Percentiles rank a stretch among this genome's conserved stretches.
Conservation (phyloP, 2,797 vertebrate genomes). For the Sus cebifrons region DNA sequence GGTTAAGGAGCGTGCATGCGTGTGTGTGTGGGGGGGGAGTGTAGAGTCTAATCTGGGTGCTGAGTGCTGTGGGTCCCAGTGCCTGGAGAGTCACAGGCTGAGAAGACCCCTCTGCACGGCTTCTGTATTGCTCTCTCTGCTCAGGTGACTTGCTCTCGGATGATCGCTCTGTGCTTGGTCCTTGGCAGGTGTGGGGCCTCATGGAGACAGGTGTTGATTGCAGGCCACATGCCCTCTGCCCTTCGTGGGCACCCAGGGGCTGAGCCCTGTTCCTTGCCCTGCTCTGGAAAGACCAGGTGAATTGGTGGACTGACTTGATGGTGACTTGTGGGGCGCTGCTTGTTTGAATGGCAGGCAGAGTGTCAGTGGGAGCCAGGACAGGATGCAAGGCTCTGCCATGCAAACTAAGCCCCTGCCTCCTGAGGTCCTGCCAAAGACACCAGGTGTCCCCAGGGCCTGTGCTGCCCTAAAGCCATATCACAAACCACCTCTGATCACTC, state of each 20-base stretch:
- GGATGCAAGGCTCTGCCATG: too few species aligned
- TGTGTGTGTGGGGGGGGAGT: too few species aligned
- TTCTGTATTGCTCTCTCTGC: not conserved
- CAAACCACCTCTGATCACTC: not conserved
- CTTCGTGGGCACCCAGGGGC: not conserved
- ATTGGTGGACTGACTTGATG: not conserved
- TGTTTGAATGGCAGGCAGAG: not conserved
- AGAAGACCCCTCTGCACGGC: not conserved
- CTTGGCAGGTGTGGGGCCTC: not conserved
- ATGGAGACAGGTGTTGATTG: too few species aligned
- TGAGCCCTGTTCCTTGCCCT: not conserved
- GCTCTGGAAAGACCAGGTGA: not conserved
- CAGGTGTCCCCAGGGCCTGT: not conserved
- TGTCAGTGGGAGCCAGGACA: not conserved
- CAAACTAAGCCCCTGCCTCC: not conserved
- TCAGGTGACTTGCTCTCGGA: not conserved
- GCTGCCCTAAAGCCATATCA: not conserved
- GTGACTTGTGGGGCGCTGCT: too few species aligned
- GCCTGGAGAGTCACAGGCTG: not conserved
- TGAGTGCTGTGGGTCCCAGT: not conserved
- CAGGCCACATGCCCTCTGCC: not conserved
- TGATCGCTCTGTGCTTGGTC: not conserved
- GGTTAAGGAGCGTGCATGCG: not conserved
- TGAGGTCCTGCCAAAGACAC: not conserved
- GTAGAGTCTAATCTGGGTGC: not conserved